These are phyloP conservation scores for Hecatera dysodea DNA, from an alignment of 2,888 invertebrate genomes.

Conservation along the genomic window DNA sequence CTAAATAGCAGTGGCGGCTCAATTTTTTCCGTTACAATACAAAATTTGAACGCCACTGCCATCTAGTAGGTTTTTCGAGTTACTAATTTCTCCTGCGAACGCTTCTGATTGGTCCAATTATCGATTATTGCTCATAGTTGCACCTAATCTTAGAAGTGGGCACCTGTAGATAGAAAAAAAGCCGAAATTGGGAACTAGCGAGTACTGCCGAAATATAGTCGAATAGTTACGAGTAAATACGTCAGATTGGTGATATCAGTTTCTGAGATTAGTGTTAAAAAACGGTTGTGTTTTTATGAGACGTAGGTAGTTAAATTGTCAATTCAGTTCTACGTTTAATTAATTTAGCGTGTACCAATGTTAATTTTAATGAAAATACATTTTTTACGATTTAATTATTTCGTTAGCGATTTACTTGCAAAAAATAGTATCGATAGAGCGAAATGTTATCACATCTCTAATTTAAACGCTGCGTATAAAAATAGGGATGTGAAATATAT, in stretches of 20 bases:
- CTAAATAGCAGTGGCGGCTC: constrained; percentile 54
- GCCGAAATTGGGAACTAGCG: constrained; percentile 78
- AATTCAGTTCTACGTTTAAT: constrained; percentile 58
- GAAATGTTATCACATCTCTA: constrained; percentile 45
- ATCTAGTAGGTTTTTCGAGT: constrained; percentile 63
- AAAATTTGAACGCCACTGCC: constrained; percentile 52
- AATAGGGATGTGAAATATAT: constrained; percentile 49
- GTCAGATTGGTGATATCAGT: constrained; percentile 66
- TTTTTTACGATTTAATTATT: constrained; percentile 16
- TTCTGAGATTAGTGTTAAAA: constrained; percentile 60
- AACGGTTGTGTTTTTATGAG: constrained; percentile 67
- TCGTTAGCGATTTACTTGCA: constrained; percentile 26
- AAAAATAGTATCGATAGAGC: constrained; percentile 33
- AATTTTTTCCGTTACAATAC: constrained; percentile 23
- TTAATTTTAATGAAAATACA: constrained; percentile 39
- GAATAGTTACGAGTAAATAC: constrained; percentile 65
- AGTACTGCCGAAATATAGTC: constrained; percentile 82
- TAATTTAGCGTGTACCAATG: constrained; percentile 49
- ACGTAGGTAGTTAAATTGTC: constrained; percentile 66
- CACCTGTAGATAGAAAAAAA: constrained; percentile 83
- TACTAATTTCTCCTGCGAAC: constrained; percentile 72
- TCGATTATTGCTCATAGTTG: constrained; percentile 87
- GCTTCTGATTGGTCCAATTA: constrained; percentile 83
- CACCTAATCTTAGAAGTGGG: constrained; percentile 83
- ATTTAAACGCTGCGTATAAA: constrained; percentile 7